Conservation (phyloP, 2,113 vertebrate genomes). For the Muntiacus reevesi region DNA sequence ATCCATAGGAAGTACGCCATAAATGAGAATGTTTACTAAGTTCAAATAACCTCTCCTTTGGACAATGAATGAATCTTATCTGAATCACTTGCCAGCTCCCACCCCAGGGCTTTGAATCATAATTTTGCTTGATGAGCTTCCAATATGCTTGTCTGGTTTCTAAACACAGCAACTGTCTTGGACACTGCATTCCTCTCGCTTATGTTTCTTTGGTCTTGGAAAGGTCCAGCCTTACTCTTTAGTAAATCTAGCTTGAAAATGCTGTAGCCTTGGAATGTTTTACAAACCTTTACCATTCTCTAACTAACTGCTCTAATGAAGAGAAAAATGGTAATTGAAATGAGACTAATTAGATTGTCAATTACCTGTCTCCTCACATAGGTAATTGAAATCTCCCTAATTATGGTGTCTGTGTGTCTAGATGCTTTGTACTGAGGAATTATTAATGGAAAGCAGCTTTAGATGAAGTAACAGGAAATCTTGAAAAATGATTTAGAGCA, state of each 20-base stretch:
- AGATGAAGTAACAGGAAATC: conserved; percentile 71
- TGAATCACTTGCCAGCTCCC: not conserved
- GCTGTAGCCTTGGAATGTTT: conserved; percentile 55
- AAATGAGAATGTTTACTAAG: conserved; percentile 2
- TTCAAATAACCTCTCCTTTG: not conserved
- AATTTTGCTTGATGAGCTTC: conserved; percentile 24
- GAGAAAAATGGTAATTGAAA: conserved; percentile 77
- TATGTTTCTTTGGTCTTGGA: not conserved
- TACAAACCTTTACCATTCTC: conserved; percentile 54
- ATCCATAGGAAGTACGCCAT: not conserved
- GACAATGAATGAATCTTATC: not conserved
- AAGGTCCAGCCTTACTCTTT: conserved; percentile 33
- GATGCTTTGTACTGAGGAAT: conserved; percentile 68
- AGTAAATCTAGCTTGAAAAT: conserved; percentile 55
- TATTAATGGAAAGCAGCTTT: conserved; percentile 72
- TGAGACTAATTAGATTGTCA: conserved; percentile 76
- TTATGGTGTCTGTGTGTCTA: conserved; percentile 72
- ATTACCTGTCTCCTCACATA: conserved; percentile 75
- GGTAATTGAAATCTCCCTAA: conserved; percentile 77
- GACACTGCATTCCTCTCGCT: not conserved
- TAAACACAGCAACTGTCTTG: not conserved
- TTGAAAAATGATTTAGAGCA: conserved; percentile 72
- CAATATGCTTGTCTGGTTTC: not conserved
- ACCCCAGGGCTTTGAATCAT: not conserved
- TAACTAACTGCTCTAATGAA: conserved; percentile 76